These are phyloP conservation scores for Pseudachorutes palmiensis DNA, from an alignment of 1,140 invertebrate species.

Conservation along the genomic window DNA sequence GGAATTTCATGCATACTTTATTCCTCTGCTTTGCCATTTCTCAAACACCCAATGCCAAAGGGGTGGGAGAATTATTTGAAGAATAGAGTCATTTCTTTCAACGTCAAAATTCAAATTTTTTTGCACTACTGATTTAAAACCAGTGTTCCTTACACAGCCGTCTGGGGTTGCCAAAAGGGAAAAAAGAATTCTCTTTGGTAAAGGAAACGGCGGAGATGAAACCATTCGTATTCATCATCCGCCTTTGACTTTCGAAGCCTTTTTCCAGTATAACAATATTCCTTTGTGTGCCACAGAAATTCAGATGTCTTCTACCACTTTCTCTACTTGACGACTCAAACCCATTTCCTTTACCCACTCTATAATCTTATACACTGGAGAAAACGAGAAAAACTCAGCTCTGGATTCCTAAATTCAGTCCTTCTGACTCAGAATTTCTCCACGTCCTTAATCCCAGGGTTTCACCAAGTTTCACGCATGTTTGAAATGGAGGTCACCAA, in stretches of 20 bases:
- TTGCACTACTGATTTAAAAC: no score
- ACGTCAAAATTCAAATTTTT: background rate
- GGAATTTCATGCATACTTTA: no score
- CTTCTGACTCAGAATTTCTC: no score
- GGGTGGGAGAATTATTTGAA: background rate
- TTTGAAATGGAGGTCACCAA: no score
- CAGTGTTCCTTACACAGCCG: no score
- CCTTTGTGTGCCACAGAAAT: constrained; percentile 7
- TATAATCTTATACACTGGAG: no score
- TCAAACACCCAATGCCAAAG: background rate
- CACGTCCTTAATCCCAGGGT: no score
- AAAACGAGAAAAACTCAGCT: background rate
- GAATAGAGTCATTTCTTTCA: background rate
- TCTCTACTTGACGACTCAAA: background rate
- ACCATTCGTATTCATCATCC: constrained; percentile 11
- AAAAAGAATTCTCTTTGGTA: no score
- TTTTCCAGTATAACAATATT: background rate
- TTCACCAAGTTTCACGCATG: no score
- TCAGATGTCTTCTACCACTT: background rate
- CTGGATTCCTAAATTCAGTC: no score
- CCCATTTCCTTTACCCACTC: background rate
- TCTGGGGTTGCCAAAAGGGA: background rate
- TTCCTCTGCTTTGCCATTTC: background rate
- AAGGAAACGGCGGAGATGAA: background rate
- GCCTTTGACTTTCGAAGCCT: background rate